Evolutionary conservation across 2,113 vertebrate species (phyloP), one percentile per base, ranked within the genome.

Genomic region (Forbesichthys papilliferus): DNA sequence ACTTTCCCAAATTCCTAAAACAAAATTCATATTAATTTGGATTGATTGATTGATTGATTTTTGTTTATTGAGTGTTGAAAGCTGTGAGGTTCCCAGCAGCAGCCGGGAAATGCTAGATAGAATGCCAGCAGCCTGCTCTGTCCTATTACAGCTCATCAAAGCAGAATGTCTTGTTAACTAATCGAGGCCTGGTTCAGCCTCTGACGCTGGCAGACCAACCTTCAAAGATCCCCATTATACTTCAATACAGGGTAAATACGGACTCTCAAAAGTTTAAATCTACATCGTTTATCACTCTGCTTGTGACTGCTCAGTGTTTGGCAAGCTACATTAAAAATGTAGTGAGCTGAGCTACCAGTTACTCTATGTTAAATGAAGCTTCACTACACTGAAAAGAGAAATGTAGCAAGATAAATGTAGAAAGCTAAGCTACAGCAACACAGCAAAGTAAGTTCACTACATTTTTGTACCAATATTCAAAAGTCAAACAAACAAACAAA

Each of bases 251-350:
- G 77, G 69, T 89, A 92, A 93, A 91, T 88, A 90, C 88, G 83
- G 87, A 92, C 90, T 90, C 83, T 91, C 87, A 87, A 86, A 71
- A 89, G 88, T 89, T 93, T 93, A 94, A 93, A 93, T 90, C 93
- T 94, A 94, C 89, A 91, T 93, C 89, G 81, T 95, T 94, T 94
- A 93, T 95, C 94, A 93, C 63, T 75, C 78, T 77, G 83, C 82
- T 85, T 84, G 83, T 75, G 79, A 62, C 86, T 92, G 90, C 20
- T 20, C 20, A 20, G 20, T 20, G 20, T 20, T 20, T 0, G 20
- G 20, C 20, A 20, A 20, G 20, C 20, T 20, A 20, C 20, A 20
- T 20, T 20, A 2, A 20, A 20, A 20, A 20, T 16, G 16, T 16
- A 16, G 16, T 16, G 16, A 16, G 16, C 16, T 16, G 16, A 16